Evolutionary conservation across 2,888 invertebrate genomes (phyloP), one percentile per base, ranked within the genome.

Genomic region (Chirona hameri): DNA sequence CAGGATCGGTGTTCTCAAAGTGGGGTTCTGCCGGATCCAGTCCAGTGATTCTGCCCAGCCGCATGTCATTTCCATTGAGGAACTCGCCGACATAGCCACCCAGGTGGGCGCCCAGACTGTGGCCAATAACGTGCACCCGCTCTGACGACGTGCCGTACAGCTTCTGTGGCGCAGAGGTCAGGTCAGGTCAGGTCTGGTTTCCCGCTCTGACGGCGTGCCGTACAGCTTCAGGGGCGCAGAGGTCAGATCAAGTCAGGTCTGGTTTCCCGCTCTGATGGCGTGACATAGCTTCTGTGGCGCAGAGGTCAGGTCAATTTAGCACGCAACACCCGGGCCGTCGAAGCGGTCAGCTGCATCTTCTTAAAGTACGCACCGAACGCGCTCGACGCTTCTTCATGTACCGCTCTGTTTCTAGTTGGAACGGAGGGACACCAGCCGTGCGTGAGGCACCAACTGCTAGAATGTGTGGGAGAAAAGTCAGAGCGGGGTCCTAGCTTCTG

Each of bases 61-160:
- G 93, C 52, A 93, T 87, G 79, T 91, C 91, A 0, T 69, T 52
- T 4, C 29, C 15, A 2, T 46, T 89, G 84, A 93, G 90, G 88
- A 92, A 90, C 87, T 94, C 92, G 15, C 95, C 96, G 0, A 94
- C 95, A 87, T 96, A 96, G 21, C 95, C 95, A 1, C 95, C 95
- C 0, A 95, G 93, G 87, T 96, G 96, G 0, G 95, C 94, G 0
- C 96, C 96, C 83, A 97, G 90, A 84, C 95, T 95, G 89, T 96
- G 96, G 0, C 96, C 96, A 84, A 96, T 94, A 84, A 96, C 91
- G 87, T 96, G 96, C 82, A 94, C 92, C 84, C 92, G 92, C 83
- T 92, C 91, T 1, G 87, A 83, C 24, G 86, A 85, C 84, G 93
- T 86, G 0, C 89, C 89, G 27, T 91, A 87, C 65, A 90, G 89